Evolutionary conservation across 2,888 invertebrate genomes (phyloP), one percentile per base, ranked within the genome.

Genomic region (Amphipoea lucens): DNA sequence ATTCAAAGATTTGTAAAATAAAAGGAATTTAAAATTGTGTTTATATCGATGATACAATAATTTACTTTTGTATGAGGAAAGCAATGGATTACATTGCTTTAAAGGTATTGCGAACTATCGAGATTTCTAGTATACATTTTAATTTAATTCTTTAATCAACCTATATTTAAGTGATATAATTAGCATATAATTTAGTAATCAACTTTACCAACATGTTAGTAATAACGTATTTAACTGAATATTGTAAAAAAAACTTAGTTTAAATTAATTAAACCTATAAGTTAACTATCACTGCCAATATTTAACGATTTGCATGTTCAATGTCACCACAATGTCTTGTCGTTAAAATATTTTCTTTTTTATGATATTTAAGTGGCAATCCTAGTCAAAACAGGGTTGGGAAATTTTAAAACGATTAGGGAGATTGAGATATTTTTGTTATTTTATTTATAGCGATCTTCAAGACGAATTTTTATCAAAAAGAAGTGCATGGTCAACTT

Each of bases 361-460:
- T 88, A 88, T 89, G 90, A 89, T 90, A 87, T 90, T 92, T 93
- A 94, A 92, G 94, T 94, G 94, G 94, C 96, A 96, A 96, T 96
- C 96, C 96, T 96, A 96, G 96, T 96, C 96, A 96, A 91, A 91
- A 94, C 95, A 96, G 96, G 96, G 96, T 96, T 96, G 96, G 95
- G 94, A 95, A 93, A 90, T 82, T 88, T 85, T 78, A 51, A 89
- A 89, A 83, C 83, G 80, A 88, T 90, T 84, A 83, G 82, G 78
- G 83, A 73, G 75, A 84, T 83, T 79, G 77, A 71, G 65, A 82
- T 82, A 78, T 81, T 82, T 76, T 85, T 80, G 79, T 82, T 81
- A 78, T 82, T 80, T 75, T 86, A 82, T 81, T 82, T 87, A 69
- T 80, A 77, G 60, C 54, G 14, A 71, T n/a, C 17, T 73, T 70